phyloP scores from a whole-genome alignment of 2,888 invertebrate genomes.

The Melikaiella ostensackeni region DNA sequence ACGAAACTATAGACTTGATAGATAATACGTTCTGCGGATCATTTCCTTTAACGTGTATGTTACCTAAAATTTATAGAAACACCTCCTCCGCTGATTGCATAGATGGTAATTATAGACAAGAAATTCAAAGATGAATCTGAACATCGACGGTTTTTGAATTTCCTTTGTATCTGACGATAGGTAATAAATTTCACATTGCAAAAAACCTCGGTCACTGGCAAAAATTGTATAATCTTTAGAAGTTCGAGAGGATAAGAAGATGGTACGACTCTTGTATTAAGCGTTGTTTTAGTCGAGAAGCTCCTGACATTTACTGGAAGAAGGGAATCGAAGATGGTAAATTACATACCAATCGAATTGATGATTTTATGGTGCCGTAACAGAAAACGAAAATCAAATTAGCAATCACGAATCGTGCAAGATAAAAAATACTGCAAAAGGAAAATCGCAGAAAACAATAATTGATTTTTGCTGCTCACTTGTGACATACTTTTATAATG shows the following conservation, averaged over 20 bases:
- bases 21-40: conserved; percentile 15
- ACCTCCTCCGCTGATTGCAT: background rate
- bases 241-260: conserved; percentile 26
- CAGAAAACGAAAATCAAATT: conserved; percentile 13
- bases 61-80: conserved; percentile 8
- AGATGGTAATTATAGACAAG: conserved; percentile 11
- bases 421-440: background rate
- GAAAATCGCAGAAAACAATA: background rate
- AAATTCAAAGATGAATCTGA: background rate
- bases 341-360: conserved; percentile 23
- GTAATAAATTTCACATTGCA: background rate
- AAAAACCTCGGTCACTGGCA: background rate
- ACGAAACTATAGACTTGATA: conserved; percentile 20
- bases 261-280: conserved; percentile 24
- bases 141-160: background rate
- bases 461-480: background rate
- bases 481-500: background rate
- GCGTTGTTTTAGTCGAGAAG: conserved; percentile 34
- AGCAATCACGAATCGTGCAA: background rate
- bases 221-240: conserved; percentile 17
- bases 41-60: background rate
- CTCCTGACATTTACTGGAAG: conserved; percentile 37
- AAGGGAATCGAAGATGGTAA: conserved; percentile 34
- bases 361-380: conserved; percentile 1
- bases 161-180: background rate